Evolutionary conservation across 2,888 invertebrate genomes (phyloP).

Genomic region (Spodoptera exigua): DNA sequence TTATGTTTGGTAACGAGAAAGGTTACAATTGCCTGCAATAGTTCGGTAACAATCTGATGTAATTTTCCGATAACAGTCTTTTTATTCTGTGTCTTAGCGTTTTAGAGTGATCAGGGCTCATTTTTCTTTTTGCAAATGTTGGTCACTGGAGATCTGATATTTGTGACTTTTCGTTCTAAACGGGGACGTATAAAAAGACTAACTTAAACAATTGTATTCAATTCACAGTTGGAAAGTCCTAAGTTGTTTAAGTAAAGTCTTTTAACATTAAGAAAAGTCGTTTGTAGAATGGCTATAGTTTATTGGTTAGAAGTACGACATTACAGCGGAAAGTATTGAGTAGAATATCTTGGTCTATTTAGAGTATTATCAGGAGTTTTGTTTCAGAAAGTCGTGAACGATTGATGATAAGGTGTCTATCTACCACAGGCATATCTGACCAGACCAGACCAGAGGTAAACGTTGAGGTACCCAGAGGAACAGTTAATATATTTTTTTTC

Average conservation of each 20-base stretch:
- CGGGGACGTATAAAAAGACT: constrained; percentile 33
- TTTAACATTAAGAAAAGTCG: constrained; percentile 41
- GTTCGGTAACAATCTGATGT: constrained; percentile 16
- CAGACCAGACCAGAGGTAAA: no score
- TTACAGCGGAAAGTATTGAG: no score
- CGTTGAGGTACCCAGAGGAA: no score
- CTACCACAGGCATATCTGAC: no score
- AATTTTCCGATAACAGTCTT: constrained; percentile 51
- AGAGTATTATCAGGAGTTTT: no score
- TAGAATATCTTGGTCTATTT: no score
- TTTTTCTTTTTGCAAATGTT: constrained; percentile 29
- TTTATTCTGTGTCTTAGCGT: constrained; percentile 36
- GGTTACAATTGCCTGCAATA: constrained; percentile 33
- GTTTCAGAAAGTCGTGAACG: no score
- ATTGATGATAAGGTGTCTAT: no score
- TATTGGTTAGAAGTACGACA: no score
- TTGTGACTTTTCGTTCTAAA: constrained; percentile 9
- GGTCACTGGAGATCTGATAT: constrained; percentile 4
- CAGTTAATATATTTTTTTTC: constrained; percentile 22
- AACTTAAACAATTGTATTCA: constrained; percentile 50
- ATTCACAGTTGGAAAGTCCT: constrained; percentile 40
- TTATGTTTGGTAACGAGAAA: constrained; percentile 15
- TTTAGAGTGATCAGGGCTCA: constrained; percentile 25
- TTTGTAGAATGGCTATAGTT: constrained; percentile 24
- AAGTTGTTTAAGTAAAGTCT: constrained; percentile 48